Base-by-base conservation (phyloP, 2,113 vertebrate genomes). In the Synchiropus splendidus region DNA sequence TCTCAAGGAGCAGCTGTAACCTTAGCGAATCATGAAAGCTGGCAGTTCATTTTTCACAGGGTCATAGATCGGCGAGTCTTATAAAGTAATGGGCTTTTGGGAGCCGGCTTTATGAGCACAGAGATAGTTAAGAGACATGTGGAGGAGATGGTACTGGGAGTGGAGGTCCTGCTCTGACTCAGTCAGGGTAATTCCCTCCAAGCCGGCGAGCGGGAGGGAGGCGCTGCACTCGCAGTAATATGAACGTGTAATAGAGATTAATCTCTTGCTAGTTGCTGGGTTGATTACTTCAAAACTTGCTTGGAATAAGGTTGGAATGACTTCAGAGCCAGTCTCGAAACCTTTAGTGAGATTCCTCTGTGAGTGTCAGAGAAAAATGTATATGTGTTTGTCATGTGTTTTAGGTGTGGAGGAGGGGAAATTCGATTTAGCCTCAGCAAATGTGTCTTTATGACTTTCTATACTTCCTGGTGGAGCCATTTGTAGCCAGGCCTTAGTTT, bases 11-110 rank as follows among this genome's bases (percentile, higher is more conserved):
- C 70, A 27, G 77, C 74, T 74, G 78, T 86, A 86, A 85, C 80
- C 81, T 83, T 85, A 82, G 77, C 75, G 81, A 85, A 84, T 85
- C 83, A 86, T 86, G 85, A 86, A 86, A 84, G 80, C 72, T 86
- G 86, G 84, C 85, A 86, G 83, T 85, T 84, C 83, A 86, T 86
- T 86, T 86, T 86, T 88, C 86, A 87, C 77, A 77, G 77, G 81
- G 78, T 83, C 83, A 85, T 83, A 85, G 82, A 87, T 86, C 78
- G 73, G 69, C 64, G 64, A 76, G 73, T 78, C 77, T 85, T 85
- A 86, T 84, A 85, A 84, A 84, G 83, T 86, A 86, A 88, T 86
- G 83, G 82, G 81, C 83, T 88, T 86, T 74, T 75, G 83, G 86
- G 83, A 86, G 77, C 64, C 58, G 42, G 77, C 81, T 84, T 86